Conservation (phyloP, 2,888 invertebrate genomes). For the Nasonia oneida region DNA sequence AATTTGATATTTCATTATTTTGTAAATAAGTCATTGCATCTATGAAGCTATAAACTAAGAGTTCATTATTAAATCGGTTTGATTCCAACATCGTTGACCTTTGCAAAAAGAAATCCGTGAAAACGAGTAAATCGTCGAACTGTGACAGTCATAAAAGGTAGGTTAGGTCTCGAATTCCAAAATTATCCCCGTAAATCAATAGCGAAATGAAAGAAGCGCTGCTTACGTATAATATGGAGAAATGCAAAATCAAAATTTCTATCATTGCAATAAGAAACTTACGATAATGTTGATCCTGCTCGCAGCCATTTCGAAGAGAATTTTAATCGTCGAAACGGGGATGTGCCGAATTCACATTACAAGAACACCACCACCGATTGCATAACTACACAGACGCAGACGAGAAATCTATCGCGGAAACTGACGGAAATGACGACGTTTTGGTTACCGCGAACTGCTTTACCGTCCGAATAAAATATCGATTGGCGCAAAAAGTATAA, state of each 20-base stretch:
- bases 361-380: conserved; percentile 54
- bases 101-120: conserved; percentile 20
- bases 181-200: not conserved
- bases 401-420: not conserved
- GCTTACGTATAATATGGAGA: not conserved
- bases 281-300: conserved; percentile 69
- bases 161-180: conserved; percentile 47
- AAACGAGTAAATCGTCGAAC: conserved; percentile 15
- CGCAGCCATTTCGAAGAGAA: conserved; percentile 68
- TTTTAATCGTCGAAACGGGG: conserved; percentile 38
- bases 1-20: conserved; percentile 30
- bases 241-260: not conserved
- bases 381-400: conserved; percentile 53
- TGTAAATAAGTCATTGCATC: not conserved
- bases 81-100: not conserved
- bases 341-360: conserved; percentile 53
- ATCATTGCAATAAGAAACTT: conserved; percentile 60
- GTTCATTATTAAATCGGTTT: not conserved
- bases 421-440: conserved; percentile 55
- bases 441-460: not conserved
- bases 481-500: not conserved
- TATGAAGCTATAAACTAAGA: not conserved
- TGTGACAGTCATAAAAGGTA: conserved; percentile 29
- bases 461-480: not conserved
- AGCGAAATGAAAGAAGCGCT: not conserved